phyloP scores from a whole-genome alignment of 2,888 invertebrate species.

The Oeneis ivallda region DNA sequence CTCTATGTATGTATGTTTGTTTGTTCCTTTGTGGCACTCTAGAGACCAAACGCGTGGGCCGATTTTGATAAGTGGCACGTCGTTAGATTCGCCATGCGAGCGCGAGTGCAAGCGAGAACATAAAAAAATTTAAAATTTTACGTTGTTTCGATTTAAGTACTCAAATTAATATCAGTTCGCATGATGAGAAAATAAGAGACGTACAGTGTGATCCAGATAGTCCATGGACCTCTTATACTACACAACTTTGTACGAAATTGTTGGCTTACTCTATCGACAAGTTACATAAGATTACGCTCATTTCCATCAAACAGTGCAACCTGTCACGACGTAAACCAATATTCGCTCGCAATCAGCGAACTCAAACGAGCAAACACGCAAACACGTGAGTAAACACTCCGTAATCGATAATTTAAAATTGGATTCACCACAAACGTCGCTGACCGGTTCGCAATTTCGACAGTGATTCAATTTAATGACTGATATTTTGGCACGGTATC shows the following conservation, averaged over 20 bases:
- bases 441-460: slow-evolving; percentile 34
- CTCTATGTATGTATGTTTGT: too few species aligned
- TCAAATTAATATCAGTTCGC: too few species aligned
- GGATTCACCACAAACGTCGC: slow-evolving; percentile 48
- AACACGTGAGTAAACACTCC: slow-evolving; percentile 72
- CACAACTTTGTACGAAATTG: not conserved
- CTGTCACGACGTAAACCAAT: slow-evolving; percentile 67
- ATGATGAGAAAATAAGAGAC: too few species aligned
- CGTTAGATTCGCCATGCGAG: too few species aligned
- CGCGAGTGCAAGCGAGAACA: too few species aligned
- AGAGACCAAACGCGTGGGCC: too few species aligned
- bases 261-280: not conserved
- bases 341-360: slow-evolving; percentile 78
- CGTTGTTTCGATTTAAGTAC: too few species aligned
- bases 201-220: too few species aligned
- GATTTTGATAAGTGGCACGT: too few species aligned
- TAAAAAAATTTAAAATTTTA: too few species aligned
- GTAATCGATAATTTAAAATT: slow-evolving; percentile 69
- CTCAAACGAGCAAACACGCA: slow-evolving; percentile 76
- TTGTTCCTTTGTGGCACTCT: too few species aligned
- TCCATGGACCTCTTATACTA: too few species aligned
- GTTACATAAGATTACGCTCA: slow-evolving; percentile 13
- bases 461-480: slow-evolving; percentile 33
- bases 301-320: slow-evolving; percentile 36
- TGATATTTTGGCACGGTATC: slow-evolving; percentile 27